Percentiles rank a stretch among this genome's conserved stretches.
phyloP scores from a whole-genome alignment of 1,140 invertebrate species.

The Pectinophora gossypiella region DNA sequence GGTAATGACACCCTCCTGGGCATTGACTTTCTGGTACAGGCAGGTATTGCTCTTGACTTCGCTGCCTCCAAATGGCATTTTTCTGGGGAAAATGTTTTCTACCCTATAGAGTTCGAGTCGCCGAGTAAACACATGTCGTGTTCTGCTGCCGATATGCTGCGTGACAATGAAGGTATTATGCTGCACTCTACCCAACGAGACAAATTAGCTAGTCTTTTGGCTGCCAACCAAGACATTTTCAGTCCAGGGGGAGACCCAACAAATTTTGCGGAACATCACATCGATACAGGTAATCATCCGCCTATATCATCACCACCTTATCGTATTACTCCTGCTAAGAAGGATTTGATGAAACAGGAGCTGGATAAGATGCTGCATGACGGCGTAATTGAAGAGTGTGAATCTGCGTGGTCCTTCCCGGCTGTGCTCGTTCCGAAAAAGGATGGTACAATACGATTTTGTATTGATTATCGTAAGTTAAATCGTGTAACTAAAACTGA shows the following conservation, averaged over 20 bases:
- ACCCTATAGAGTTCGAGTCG: neutral
- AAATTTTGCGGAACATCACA: neutral
- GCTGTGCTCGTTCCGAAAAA: slow-evolving; percentile 42
- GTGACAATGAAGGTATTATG: neutral
- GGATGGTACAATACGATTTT: slow-evolving; percentile 28
- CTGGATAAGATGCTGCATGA: too few species aligned
- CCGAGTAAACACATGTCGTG: neutral
- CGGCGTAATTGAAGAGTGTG: too few species aligned
- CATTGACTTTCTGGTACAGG: slow-evolving; percentile 2
- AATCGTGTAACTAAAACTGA: slow-evolving; percentile 36
- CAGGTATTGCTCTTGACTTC: neutral
- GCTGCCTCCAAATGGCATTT: neutral
- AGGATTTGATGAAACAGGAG: too few species aligned
- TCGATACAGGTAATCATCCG: too few species aligned
- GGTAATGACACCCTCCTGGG: too few species aligned
- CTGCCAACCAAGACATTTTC: neutral
- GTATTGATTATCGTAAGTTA: slow-evolving; percentile 44
- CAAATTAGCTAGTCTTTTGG: neutral
- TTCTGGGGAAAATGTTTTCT: neutral
- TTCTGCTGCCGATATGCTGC: too few species aligned
- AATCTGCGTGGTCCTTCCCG: slow-evolving; percentile 30
- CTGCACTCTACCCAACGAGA: neutral
- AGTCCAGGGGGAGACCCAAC: neutral
- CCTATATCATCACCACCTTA: too few species aligned
- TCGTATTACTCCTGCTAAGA: too few species aligned